Base-by-base conservation (phyloP, 2,888 invertebrate genomes). In the Drosophila nr. perissopoda region DNA sequence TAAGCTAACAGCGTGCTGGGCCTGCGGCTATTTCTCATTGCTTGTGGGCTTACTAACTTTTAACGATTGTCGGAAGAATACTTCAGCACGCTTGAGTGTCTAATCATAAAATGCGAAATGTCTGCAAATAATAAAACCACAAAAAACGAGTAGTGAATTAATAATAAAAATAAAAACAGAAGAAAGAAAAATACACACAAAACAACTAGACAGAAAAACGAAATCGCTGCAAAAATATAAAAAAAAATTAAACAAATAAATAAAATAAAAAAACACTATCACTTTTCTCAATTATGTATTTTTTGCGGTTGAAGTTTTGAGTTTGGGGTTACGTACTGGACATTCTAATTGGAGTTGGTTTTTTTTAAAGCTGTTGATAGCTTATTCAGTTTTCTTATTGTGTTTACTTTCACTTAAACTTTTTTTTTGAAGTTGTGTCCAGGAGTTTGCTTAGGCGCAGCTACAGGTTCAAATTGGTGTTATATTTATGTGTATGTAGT, bases 201-300 rank as follows among this genome's bases (percentile, higher is more conserved):
- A 11, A n/a, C 57, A 54, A 61, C 66, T 33, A 33, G 65, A 70
- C 62, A 72, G 67, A 64, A 76, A 87, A 83, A 88, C 80, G 83
- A 83, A 87, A 87, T 84, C 76, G 69, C 59, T 72, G 66, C 53
- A 76, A 80, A 68, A 65, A 53, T 60, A 59, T 33, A 59, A 57
- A 52, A 34, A 54, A 63, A 51, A 60, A 63, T 36, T 57, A 38
- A 66, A 40, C 38, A 68, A 74, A 68, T 71, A 85, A 69, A 66
- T 65, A 51, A 76, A 80, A 69, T 69, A 58, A 67, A 64, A 80
- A 80, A 89, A 73, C 86, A 86, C 86, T 86, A 87, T 89, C 89
- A 89, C 85, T 89, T 89, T 86, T 80, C 89, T 66, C 87, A 87
- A 89, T 87, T 84, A 78, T 87, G 66, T 74, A 66, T 73, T 69